Base-by-base conservation (phyloP, 1,140 invertebrate species). In the Philotrypesis tridentata region DNA sequence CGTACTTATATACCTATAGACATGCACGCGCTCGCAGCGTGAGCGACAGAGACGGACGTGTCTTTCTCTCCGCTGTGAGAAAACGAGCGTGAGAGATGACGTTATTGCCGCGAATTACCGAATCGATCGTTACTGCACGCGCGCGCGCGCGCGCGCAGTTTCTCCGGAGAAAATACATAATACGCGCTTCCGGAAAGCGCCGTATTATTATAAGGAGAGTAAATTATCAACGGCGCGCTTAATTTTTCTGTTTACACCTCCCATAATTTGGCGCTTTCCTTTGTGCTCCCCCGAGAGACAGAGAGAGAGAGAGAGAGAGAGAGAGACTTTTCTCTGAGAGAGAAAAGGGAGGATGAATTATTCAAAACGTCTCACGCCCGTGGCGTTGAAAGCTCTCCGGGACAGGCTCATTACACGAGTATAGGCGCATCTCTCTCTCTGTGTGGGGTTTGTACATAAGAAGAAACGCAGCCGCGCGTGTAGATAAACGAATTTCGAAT, bases 21-120 rank as follows among this genome's bases (percentile, higher is more conserved):
- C 12, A 43, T 61, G 5, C n/a, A n/a, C n/a, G n/a, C n/a, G n/a
- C n/a, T n/a, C n/a, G n/a, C n/a, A n/a, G n/a, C n/a, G 60, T 23
- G 60, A 25, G 71, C 37, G 48, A 67, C 48, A 68, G 25, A 61
- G 76, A 48, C 17, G 14, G 31, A 70, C 14, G 68, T n/a, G 68
- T 37, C 11, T 70, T 31, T 31, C 21, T 31, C 8, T 25, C 61
- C n/a, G n/a, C n/a, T 65, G 21, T 23, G 25, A 27, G 61, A 65
- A 65, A 65, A 25, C 17, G 67, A 17, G 67, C 29, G 25, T 17
- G 67, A 17, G 67, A 68, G 67, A 29, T 65, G 63, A 65, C 63
- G 25, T 29, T 65, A 65, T 65, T 65, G 63, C 63, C 29, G 29
- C 31, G 67, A 65, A 65, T 65, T 65, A 65, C 67, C 67, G 67